Base-by-base conservation (phyloP, 2,888 invertebrate genomes). In the Monochamus alternatus region DNA sequence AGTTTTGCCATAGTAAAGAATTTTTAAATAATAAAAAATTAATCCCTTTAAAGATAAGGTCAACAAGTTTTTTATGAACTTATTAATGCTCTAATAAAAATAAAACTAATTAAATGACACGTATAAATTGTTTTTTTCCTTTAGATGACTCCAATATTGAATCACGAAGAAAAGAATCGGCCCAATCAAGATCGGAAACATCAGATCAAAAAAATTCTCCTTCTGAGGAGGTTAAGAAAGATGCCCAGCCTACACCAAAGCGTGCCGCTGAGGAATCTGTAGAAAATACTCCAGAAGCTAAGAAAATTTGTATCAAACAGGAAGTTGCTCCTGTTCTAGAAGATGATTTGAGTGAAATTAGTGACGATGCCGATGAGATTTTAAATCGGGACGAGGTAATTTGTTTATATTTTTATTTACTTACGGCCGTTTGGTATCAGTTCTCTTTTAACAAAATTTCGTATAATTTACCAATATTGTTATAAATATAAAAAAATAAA, bases 311-410 rank as follows among this genome's bases (percentile, higher is more conserved):
- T 84, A 32, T 86, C 78, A 76, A 75, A 44, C 63, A 59, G 31
- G 64, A 67, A 60, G 47, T 70, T 12, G 75, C 80, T 47, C 84
- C 86, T 32, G 86, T 86, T 43, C 89, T 93, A 85, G 90, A 93
- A 82, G 92, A 94, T 85, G 94, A 95, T 87, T 91, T 96, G 12
- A 96, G 96, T 88, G 96, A 96, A 89, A 96, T 96, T 77, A 96
- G 96, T 86, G 96, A 96, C 84, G 96, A 96, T 88, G 95, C 96
- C 71, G 96, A 96, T 88, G 96, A 96, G 84, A 96, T 96, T 85
- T 91, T 96, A 4, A 94, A 96, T 80, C 93, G 94, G 89, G 95
- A 94, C 84, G 95, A 96, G 87, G 90, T 89, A 85, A 85, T 55
- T 32, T 7, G 22, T 22, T 22, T 22, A 22, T 22, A 22, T 67